phyloP scores from a whole-genome alignment of 2,888 invertebrate genomes.

The Calliopum simillimum region DNA sequence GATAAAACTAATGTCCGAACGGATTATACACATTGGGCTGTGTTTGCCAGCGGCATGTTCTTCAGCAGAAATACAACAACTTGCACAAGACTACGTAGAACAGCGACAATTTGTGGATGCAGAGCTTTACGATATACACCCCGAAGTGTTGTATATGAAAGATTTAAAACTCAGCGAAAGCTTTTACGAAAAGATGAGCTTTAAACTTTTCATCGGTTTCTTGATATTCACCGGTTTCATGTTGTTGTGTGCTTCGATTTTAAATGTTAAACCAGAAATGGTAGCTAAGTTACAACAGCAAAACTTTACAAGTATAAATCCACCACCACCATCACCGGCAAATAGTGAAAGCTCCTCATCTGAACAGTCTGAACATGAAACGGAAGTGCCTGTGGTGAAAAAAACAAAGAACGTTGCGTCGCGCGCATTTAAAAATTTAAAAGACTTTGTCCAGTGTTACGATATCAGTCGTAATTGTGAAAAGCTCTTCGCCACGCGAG shows the following conservation, averaged over 20 bases:
- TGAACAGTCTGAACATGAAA: conserved; percentile 45
- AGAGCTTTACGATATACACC: conserved; percentile 62
- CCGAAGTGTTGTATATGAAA: conserved; percentile 65
- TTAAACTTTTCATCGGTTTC: conserved; percentile 57
- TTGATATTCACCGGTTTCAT: conserved; percentile 54
- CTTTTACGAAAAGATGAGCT: conserved; percentile 61
- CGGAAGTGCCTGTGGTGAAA: not conserved
- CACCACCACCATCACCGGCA: no score
- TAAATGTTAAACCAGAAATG: conserved; percentile 27
- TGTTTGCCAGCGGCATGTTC: conserved; percentile 69
- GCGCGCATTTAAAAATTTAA: conserved; percentile 34
- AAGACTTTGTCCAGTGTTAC: conserved; percentile 60
- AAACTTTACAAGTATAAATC: not conserved
- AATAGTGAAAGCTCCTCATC: not conserved
- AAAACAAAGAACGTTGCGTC: conserved; percentile 43
- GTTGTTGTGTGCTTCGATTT: conserved; percentile 46
- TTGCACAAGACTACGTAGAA: conserved; percentile 61
- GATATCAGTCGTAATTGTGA: conserved; percentile 60
- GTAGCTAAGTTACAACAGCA: not conserved
- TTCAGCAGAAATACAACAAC: conserved; percentile 61
- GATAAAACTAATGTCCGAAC: conserved; percentile 66
- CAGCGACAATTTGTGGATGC: conserved; percentile 59
- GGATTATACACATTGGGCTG: conserved; percentile 69
- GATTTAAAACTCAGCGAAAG: conserved; percentile 60
- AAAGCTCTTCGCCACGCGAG: conserved; percentile 56